phyloP scores from a whole-genome alignment of 2,113 vertebrate genomes.

The Myrmecophaga tridactyla region DNA sequence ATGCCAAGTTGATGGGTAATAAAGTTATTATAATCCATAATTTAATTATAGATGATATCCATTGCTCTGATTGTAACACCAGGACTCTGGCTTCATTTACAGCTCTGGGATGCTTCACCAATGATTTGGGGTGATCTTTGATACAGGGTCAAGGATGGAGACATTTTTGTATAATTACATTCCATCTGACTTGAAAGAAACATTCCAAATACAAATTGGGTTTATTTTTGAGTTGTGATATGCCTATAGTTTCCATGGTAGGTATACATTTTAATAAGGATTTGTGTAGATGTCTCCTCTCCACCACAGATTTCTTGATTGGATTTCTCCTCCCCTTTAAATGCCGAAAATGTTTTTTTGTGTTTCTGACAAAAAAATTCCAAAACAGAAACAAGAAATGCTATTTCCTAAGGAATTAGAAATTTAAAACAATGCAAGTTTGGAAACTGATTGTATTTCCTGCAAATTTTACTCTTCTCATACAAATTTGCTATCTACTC shows the following conservation, averaged over 20 bases:
- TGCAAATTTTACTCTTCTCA: not conserved
- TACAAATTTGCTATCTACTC: not conserved
- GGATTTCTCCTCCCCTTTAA: constrained; percentile 22
- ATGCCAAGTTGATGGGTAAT: constrained; percentile 66
- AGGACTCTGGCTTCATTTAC: constrained; percentile 58
- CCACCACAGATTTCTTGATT: not conserved
- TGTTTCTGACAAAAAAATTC: not conserved
- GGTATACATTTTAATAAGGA: constrained; percentile 46
- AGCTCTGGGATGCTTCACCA: constrained; percentile 63
- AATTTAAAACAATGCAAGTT: not conserved
- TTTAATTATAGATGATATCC: constrained; percentile 68
- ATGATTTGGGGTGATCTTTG: constrained; percentile 61
- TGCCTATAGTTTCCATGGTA: not conserved
- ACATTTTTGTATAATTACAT: constrained; percentile 45
- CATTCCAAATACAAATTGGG: not conserved
- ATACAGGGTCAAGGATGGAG: constrained; percentile 41
- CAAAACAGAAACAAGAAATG: not conserved
- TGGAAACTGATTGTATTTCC: constrained; percentile 24
- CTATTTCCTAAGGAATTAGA: not conserved
- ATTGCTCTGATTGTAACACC: constrained; percentile 35
- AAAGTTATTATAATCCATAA: constrained; percentile 76
- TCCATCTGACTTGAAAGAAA: constrained; percentile 47
- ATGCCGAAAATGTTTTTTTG: constrained; percentile 24
- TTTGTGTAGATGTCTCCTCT: not conserved
- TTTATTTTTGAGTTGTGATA: constrained; percentile 57